phyloP scores from a whole-genome alignment of 2,888 invertebrate species.

The Eilema griseolum region DNA sequence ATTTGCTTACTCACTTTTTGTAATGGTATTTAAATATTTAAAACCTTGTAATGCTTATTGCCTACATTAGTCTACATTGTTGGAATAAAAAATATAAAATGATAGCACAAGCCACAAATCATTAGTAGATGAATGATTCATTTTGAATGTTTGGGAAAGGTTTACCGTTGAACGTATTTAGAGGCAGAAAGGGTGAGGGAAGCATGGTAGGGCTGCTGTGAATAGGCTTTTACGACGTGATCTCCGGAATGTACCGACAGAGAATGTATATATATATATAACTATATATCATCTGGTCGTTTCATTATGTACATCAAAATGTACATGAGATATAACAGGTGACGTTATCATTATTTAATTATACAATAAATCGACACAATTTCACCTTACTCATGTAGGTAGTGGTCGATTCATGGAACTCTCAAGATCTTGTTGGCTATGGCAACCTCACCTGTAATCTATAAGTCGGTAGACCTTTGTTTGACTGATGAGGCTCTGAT shows the following conservation, averaged over 20 bases:
- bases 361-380: no score
- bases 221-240: not conserved
- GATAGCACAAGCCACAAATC: not conserved
- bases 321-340: not conserved
- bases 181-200: not conserved
- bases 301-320: not conserved
- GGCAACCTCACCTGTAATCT: no score
- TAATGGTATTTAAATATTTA: not conserved
- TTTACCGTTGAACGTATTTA: not conserved
- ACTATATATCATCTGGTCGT: no score
- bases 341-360: no score
- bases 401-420: no score
- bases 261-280: no score
- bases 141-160: constrained; percentile 4
- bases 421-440: no score
- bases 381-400: no score
- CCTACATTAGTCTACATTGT: not conserved
- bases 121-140: constrained; percentile 13
- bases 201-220: not conserved
- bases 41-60: not conserved
- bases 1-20: no score
- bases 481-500: no score
- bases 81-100: not conserved
- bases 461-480: no score
- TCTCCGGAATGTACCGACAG: not conserved